phyloP scores from a whole-genome alignment of 2,113 vertebrate species.

The Heterochromis multidens region DNA sequence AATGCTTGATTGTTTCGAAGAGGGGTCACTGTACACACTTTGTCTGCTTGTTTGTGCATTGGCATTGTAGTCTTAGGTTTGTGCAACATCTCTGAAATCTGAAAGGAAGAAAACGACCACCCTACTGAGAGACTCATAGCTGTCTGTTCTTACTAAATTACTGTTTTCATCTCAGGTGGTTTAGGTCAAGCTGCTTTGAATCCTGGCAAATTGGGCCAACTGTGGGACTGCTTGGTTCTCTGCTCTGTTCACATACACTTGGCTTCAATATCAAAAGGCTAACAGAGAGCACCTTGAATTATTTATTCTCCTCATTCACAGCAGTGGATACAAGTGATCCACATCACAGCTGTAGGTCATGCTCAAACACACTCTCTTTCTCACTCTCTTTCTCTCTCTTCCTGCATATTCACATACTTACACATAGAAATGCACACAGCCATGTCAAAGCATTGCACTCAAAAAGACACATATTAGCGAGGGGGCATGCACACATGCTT shows the following conservation, averaged over 20 bases:
- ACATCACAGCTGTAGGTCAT: constrained; percentile 57
- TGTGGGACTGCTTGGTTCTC: constrained; percentile 6
- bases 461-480: background rate
- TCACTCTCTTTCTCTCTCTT: background rate
- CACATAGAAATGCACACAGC: background rate
- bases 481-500: background rate
- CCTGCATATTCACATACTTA: background rate
- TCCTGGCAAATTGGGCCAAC: constrained; percentile 46
- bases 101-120: constrained; percentile 13
- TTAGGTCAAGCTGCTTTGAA: constrained; percentile 48
- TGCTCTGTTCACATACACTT: constrained; percentile 36
- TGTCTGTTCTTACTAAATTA: constrained; percentile 42
- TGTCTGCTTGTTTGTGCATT: background rate
- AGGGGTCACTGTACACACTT: constrained; percentile 5
- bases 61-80: background rate
- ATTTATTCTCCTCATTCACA: constrained; percentile 50
- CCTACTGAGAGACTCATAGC: constrained; percentile 12
- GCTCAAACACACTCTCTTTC: background rate
- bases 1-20: constrained; percentile 13
- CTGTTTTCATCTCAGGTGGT: constrained; percentile 39
- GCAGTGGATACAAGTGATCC: constrained; percentile 44
- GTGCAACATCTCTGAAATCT: constrained; percentile 15
- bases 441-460: background rate
- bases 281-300: constrained; percentile 49
- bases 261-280: constrained; percentile 48